These are phyloP conservation scores for Biston stratarius DNA, from an alignment of 2,888 invertebrate genomes.

Conservation along the genomic window DNA sequence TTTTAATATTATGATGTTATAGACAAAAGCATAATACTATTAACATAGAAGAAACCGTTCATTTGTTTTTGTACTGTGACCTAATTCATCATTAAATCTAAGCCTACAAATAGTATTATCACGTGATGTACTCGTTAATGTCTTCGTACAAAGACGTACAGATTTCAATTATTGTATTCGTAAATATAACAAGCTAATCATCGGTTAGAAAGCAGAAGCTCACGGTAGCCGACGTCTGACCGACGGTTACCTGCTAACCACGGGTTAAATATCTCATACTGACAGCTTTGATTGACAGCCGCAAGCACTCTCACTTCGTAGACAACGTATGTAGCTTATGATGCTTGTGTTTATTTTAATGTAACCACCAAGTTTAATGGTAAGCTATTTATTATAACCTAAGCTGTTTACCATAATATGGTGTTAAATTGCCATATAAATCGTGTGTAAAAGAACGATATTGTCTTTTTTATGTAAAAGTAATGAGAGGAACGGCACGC, in stretches of 20 bases:
- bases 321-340: conserved; percentile 2
- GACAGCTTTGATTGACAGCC: conserved; percentile 43
- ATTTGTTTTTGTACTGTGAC: too few species aligned
- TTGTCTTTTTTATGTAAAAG: too few species aligned
- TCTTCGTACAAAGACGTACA: not conserved
- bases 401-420: too few species aligned
- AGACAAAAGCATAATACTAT: too few species aligned
- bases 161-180: conserved; percentile 23
- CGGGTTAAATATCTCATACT: conserved; percentile 30
- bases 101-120: too few species aligned
- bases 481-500: too few species aligned
- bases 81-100: too few species aligned
- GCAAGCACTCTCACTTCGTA: conserved; percentile 18
- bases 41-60: too few species aligned
- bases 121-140: not conserved
- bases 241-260: conserved; percentile 23
- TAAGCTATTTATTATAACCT: not conserved
- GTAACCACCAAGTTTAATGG: not conserved
- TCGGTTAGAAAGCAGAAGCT: conserved; percentile 39
- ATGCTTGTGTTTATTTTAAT: too few species aligned
- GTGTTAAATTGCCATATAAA: too few species aligned
- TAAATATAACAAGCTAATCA: conserved; percentile 22
- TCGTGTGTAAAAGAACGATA: too few species aligned
- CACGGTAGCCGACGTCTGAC: conserved; percentile 26
- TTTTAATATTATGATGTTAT: too few species aligned